Conservation (phyloP, 2,797 vertebrate species). For the Sebastes aleutianus region DNA sequence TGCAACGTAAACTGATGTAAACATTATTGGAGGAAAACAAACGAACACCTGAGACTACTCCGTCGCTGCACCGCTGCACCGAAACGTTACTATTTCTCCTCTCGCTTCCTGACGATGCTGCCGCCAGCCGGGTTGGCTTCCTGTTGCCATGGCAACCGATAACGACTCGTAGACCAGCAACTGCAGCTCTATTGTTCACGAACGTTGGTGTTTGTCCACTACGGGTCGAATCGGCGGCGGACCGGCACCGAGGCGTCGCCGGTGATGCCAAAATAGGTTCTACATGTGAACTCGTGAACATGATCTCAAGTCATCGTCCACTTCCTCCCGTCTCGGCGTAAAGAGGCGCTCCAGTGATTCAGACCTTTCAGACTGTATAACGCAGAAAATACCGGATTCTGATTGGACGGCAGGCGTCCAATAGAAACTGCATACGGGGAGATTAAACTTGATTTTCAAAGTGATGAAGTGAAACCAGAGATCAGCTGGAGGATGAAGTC, state of each 20-base stretch:
- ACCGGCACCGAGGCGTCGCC: too few relatives aligned
- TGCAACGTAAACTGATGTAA: conserved; percentile 66
- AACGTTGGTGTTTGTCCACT: not conserved
- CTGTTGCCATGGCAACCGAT: not conserved
- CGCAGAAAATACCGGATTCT: not conserved
- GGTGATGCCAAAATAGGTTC: too few relatives aligned
- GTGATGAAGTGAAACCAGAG: not conserved
- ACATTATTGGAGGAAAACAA: conserved; percentile 59
- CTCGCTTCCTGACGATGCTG: not conserved
- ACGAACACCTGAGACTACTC: conserved; percentile 67
- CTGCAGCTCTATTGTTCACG: too few relatives aligned
- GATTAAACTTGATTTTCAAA: not conserved
- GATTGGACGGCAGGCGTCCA: not conserved
- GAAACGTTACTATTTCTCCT: not conserved
- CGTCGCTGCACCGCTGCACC: conserved; percentile 15
- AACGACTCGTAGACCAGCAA: not conserved
- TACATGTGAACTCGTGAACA: not conserved
- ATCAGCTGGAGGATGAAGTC: not conserved
- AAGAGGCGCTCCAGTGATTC: too few relatives aligned
- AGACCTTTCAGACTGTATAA: not conserved
- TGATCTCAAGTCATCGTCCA: too few relatives aligned
- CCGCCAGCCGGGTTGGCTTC: not conserved
- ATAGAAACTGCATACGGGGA: not conserved
- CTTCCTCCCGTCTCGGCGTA: too few relatives aligned
- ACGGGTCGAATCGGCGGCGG: not conserved